Conservation (phyloP, 1,140 invertebrate genomes). For the Homarus americanus region DNA sequence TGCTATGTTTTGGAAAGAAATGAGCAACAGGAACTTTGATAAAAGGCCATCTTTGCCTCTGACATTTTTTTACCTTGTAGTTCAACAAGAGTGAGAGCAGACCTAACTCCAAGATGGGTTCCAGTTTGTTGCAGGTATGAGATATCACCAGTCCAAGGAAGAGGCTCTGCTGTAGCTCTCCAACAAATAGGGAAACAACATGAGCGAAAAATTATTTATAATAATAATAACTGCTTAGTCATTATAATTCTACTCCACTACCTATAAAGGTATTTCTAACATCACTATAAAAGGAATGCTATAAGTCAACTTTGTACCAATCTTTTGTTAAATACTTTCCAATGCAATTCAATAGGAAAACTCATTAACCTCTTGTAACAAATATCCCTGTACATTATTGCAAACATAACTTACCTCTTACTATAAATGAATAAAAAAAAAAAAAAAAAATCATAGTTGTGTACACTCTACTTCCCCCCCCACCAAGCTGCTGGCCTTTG, state of each 20-base stretch:
- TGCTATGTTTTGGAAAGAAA: neutral
- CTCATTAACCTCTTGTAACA: neutral
- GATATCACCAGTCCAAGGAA: neutral
- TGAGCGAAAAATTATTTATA: neutral
- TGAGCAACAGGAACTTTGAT: neutral
- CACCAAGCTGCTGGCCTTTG: slow-evolving; percentile 49
- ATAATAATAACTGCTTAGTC: neutral
- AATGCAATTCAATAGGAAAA: slow-evolving; percentile 19
- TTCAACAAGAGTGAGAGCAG: neutral
- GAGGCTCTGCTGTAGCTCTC: neutral
- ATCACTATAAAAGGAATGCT: slow-evolving; percentile 69
- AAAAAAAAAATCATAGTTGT: slow-evolving; percentile 50
- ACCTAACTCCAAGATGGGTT: neutral
- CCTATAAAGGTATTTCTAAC: slow-evolving; percentile 31
- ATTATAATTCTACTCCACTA: slow-evolving; percentile 9
- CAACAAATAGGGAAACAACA: neutral
- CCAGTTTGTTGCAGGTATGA: neutral
- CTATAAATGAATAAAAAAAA: no score
- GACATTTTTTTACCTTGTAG: neutral
- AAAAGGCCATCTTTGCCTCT: neutral
- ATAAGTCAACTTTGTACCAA: slow-evolving; percentile 62
- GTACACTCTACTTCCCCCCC: slow-evolving; percentile 52
- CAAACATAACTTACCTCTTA: slow-evolving; percentile 2
- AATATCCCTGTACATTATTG: slow-evolving; percentile 8
- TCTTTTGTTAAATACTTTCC: slow-evolving; percentile 3